Conservation (phyloP, 2,797 vertebrate genomes). For the Sylvia borin region DNA sequence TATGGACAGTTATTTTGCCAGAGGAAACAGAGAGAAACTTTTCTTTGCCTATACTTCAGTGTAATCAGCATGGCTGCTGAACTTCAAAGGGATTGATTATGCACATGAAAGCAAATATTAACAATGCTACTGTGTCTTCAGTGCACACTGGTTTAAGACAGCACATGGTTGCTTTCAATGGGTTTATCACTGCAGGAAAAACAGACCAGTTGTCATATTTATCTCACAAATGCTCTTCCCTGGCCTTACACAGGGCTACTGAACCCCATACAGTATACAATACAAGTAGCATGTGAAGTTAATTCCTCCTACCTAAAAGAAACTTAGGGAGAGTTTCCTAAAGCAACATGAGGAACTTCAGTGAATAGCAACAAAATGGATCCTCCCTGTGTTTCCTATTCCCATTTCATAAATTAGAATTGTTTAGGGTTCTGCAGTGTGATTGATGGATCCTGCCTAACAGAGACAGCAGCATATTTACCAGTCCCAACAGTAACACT, state of each 20-base stretch:
- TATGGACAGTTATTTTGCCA: background rate
- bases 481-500: background rate
- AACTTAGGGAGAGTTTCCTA: background rate
- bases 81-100: background rate
- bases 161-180: background rate
- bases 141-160: background rate
- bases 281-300: background rate
- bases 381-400: background rate
- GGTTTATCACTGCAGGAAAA: background rate
- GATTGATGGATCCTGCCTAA: slow-evolving; percentile 23
- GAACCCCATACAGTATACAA: background rate
- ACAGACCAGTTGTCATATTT: background rate
- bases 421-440: background rate
- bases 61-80: background rate
- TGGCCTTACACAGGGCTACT: background rate
- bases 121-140: background rate
- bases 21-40: background rate
- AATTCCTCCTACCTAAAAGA: background rate
- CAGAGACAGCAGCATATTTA: background rate
- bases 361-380: background rate
- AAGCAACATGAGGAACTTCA: background rate
- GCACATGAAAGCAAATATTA: background rate
- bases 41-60: background rate
- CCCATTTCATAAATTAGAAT: background rate
- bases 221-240: background rate